Conservation (phyloP, 2,113 vertebrate genomes). For the Sinocyclocheilus grahami region DNA sequence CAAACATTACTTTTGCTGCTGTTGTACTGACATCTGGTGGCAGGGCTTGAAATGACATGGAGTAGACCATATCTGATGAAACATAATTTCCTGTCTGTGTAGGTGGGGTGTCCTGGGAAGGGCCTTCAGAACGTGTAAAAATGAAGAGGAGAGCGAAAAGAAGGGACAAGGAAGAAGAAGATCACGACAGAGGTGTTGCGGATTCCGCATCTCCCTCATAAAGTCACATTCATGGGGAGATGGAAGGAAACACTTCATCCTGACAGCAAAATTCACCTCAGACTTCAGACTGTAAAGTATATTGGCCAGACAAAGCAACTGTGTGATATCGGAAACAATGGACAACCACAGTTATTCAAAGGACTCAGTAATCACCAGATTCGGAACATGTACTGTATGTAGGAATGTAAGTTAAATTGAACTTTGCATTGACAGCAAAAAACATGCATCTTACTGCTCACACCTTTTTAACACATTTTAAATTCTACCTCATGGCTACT, state of each 20-base stretch:
- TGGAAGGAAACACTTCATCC: constrained; percentile 65
- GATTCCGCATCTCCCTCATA: constrained; percentile 42
- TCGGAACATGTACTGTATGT: neutral
- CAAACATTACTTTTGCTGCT: neutral
- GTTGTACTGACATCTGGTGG: constrained; percentile 41
- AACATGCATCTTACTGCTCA: neutral
- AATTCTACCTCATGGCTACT: constrained; percentile 37
- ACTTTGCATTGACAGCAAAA: neutral
- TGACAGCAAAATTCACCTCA: constrained; percentile 45
- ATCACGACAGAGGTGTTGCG: neutral
- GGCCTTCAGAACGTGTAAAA: constrained; percentile 45
- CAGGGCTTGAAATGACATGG: neutral
- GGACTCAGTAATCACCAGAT: neutral
- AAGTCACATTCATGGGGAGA: constrained; percentile 50
- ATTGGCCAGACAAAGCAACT: neutral
- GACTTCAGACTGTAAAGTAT: neutral
- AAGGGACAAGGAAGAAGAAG: constrained; percentile 36
- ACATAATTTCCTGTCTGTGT: neutral
- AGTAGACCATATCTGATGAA: neutral
- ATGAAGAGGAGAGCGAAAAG: constrained; percentile 46
- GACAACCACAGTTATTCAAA: neutral
- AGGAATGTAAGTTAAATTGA: neutral
- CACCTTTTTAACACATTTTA: constrained; percentile 13
- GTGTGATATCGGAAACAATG: neutral
- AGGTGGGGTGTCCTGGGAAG: constrained; percentile 62